Base-by-base conservation (phyloP, 2,888 invertebrate genomes). In the Acanthosepion lycidas region DNA sequence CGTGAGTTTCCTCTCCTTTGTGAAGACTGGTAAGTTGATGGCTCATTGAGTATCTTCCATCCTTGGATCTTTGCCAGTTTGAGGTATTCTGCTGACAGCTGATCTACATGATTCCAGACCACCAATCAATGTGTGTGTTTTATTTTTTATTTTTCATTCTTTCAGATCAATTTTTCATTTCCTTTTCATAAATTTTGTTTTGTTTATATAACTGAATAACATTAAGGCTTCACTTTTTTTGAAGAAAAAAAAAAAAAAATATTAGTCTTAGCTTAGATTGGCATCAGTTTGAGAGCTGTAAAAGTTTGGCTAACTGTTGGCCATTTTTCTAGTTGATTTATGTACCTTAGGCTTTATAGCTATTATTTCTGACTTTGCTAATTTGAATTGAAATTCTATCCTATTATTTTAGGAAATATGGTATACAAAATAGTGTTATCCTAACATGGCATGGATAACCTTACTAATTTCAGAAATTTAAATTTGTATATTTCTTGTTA, bases 21-120 rank as follows among this genome's bases (percentile, higher is more conserved):
- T 64, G 64, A 64, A 59, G 26, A 64, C 64, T 64, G 78, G 78
- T 78, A 78, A 78, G 78, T 78, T 78, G n/a, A n/a, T 12, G 78
- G 78, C 78, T 78, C 78, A 78, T 78, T 78, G 78, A 78, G 78
- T 78, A n/a, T n/a, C 78, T 78, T 78, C 78, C 78, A 78, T 78
- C 78, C 78, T 78, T 78, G 78, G 78, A 78, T 78, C 78, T 78
- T 78, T 78, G 78, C 78, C 78, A 78, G 78, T 78, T 78, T 78
- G n/a, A 78, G 78, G n/a, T 78, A n/a, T 78, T 78, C 78, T 78
- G n/a, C 78, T 78, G 78, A 78, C 78, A 78, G 78, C 78, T 78
- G 78, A 78, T 78, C 78, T 78, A n/a, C 78, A 78, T 12, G 78
- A 78, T 78, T 78, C 78, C 78, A 78, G 78, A 78, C 78, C 9